phyloP scores from a whole-genome alignment of 2,888 invertebrate species.

The Acleris emargana region DNA sequence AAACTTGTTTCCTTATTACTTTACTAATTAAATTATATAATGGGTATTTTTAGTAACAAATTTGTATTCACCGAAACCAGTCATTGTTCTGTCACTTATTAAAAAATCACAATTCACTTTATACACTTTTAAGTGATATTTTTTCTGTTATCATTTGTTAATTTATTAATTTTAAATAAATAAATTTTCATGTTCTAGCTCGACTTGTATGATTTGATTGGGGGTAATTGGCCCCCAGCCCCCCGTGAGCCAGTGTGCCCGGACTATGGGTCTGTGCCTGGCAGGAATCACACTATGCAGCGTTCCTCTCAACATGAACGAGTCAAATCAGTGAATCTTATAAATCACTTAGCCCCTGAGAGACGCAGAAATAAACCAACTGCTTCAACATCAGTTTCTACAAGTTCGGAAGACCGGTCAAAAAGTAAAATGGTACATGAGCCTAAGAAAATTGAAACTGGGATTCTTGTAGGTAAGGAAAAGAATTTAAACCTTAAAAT shows the following conservation, averaged over 20 bases:
- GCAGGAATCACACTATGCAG: constrained; percentile 68
- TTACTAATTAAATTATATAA: too few species aligned
- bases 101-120: too few species aligned
- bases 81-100: too few species aligned
- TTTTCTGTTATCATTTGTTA: too few species aligned
- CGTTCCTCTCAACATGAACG: constrained; percentile 69
- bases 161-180: too few species aligned
- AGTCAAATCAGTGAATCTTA: constrained; percentile 84
- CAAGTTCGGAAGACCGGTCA: constrained; percentile 47
- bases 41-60: too few species aligned
- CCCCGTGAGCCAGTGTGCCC: constrained; percentile 61
- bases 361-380: constrained; percentile 60
- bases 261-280: constrained; percentile 67
- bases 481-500: too few species aligned
- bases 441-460: constrained; percentile 75
- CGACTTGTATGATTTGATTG: constrained; percentile 74
- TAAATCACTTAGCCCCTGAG: constrained; percentile 82
- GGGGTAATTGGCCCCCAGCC: constrained; percentile 79
- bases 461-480: constrained; percentile 70
- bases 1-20: too few species aligned
- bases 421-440: constrained; percentile 74
- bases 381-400: constrained; percentile 43
- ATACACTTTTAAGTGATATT: too few species aligned
- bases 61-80: too few species aligned
- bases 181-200: constrained; percentile 55